Conservation (phyloP, 2,797 vertebrate species). For the Taenioides sp. region DNA sequence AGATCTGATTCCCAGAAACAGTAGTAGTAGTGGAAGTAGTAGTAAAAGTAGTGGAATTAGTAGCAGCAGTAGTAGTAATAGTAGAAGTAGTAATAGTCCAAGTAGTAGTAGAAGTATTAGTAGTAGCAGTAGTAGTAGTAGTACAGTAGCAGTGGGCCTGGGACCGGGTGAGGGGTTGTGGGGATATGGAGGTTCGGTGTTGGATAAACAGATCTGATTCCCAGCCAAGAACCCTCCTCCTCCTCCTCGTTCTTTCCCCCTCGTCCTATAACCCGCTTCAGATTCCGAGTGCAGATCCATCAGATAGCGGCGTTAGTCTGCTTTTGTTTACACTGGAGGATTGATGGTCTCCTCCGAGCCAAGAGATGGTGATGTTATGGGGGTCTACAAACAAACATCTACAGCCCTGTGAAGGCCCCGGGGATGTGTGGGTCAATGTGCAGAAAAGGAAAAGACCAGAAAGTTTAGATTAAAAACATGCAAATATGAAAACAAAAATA, state of each 20-base stretch:
- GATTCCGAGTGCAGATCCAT: slow-evolving; percentile 25
- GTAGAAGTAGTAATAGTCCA: no score
- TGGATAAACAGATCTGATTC: slow-evolving; percentile 8
- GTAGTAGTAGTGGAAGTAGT: no score
- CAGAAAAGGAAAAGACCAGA: slow-evolving; percentile 40
- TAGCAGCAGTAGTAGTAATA: no score
- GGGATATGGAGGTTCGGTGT: no score
- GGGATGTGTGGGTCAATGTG: slow-evolving; percentile 61
- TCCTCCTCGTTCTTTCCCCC: slow-evolving; percentile 3
- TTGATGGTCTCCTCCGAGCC: slow-evolving; percentile 56
- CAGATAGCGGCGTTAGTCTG: slow-evolving; percentile 60
- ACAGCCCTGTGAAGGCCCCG: slow-evolving; percentile 40
- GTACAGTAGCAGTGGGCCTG: neutral
- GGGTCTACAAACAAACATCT: slow-evolving; percentile 68
- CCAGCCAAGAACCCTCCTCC: neutral
- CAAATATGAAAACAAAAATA: no score
- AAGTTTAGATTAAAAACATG: no score
- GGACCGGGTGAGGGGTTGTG: neutral
- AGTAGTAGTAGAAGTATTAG: no score
- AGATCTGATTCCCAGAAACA: slow-evolving; percentile 30
- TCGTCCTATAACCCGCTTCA: neutral
- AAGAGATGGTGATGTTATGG: slow-evolving; percentile 51
- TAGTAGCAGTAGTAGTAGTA: no score
- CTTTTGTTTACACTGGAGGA: slow-evolving; percentile 58
- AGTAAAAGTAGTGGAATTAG: no score